Base-by-base conservation (phyloP, 2,888 invertebrate species). In the Coelinius sp. region DNA sequence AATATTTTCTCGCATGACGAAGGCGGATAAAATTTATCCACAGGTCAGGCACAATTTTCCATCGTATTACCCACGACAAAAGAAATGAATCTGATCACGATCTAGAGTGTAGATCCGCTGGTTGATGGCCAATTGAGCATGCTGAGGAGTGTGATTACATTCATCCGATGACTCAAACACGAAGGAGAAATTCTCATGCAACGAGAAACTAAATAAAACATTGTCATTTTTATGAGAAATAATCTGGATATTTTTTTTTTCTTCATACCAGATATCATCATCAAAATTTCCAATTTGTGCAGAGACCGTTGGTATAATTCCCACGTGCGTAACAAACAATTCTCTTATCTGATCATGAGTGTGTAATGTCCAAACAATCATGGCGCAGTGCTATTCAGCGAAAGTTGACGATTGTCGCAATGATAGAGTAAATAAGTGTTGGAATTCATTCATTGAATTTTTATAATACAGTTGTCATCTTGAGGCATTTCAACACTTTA, bases 381-480 rank as follows among this genome's bases (percentile, higher is more conserved):
- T 70, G n/a, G n/a, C 53, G 27, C 65, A 27, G 25, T 56, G 59
- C 67, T 67, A 71, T 71, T 59, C 44, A 67, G 71, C 38, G 71
- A 71, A 71, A 71, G 71, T 71, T 24, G 24, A 38, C 27, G 14
- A 17, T 56, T 56, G 27, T 27, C 31, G 56, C 27, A 31, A 56
- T 56, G 46, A 2, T 49, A 20, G 2, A 20, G 46, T 8, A 49
- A 49, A 49, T 49, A 49, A n/a, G 20, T 17, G 46, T 17, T 4
- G 17, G 17, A 14, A 49, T 2, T 49, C 46, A 17, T 49, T 20
- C 17, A 14, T 8, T 8, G 17, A 20, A 49, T 8, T 20, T 49
- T 17, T 49, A 2, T 49, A n/a, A n/a, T n/a, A 4, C 20, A 49
- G 10, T 49, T 49, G 46, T 17, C 20, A 20, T 49, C 4, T 49